Conservation (phyloP, 2,888 invertebrate species). For the Congeria kusceri region DNA sequence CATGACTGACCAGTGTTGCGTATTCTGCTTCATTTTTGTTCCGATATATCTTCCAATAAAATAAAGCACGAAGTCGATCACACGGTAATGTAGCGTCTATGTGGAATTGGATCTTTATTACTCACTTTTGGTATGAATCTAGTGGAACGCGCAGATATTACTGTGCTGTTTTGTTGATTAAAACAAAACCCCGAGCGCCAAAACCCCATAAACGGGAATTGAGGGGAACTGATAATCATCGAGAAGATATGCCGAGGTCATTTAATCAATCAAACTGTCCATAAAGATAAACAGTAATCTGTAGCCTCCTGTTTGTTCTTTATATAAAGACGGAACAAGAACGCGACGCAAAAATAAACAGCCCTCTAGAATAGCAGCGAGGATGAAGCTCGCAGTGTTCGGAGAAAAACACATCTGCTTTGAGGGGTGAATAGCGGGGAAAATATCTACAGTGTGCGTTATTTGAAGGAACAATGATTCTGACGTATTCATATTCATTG, state of each 20-base stretch:
- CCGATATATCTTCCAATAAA: too few relatives aligned
- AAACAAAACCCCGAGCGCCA: too few relatives aligned
- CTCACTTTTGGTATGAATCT: too few relatives aligned
- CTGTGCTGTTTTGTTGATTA: too few relatives aligned
- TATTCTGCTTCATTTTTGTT: background rate
- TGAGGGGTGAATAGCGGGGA: too few relatives aligned
- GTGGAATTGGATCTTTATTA: too few relatives aligned
- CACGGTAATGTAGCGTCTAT: too few relatives aligned
- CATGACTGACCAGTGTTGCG: background rate
- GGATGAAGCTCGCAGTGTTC: background rate
- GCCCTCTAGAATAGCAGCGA: background rate
- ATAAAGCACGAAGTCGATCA: too few relatives aligned
- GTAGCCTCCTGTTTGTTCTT: background rate
- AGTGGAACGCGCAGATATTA: too few relatives aligned
- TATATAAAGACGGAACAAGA: background rate
- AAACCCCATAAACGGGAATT: background rate
- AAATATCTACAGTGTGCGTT: too few relatives aligned
- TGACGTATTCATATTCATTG: too few relatives aligned
- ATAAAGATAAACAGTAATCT: slow-evolving; percentile 8
- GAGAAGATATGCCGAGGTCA: background rate
- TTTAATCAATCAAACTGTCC: slow-evolving; percentile 9
- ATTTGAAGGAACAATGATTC: too few relatives aligned
- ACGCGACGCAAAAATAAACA: background rate
- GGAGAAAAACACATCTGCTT: background rate
- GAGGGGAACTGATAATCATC: background rate